Evolutionary conservation across 1,140 invertebrate genomes (phyloP).

Genomic region (Procambarus clarkii): DNA sequence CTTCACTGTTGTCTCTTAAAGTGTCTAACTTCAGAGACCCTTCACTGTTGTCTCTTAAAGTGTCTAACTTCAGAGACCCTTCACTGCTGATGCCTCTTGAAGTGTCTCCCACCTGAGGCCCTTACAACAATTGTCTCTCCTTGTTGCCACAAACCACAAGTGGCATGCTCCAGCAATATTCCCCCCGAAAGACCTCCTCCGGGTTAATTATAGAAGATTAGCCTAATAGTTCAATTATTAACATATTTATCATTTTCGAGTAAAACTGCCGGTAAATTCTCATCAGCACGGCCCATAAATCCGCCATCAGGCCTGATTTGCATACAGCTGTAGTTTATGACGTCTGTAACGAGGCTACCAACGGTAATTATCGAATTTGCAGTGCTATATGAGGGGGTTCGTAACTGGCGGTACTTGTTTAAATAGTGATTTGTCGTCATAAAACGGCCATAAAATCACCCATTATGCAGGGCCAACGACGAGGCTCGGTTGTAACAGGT

Average conservation of each 20-base stretch:
- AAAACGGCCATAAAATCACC: constrained; percentile 41
- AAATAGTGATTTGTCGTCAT: constrained; percentile 47
- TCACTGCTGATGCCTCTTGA: no score
- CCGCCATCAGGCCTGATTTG: constrained; percentile 24
- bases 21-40: no score
- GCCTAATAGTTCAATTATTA: constrained; percentile 37
- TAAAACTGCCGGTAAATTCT: constrained; percentile 35
- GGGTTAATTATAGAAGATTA: neutral
- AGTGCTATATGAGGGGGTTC: constrained; percentile 27
- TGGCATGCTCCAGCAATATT: no score
- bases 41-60: no score
- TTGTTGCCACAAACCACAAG: no score
- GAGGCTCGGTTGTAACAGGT: neutral
- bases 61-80: no score
- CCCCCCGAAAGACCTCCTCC: neutral
- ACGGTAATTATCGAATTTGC: constrained; percentile 38
- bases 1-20: no score
- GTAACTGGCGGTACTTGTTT: constrained; percentile 30
- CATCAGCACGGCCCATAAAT: constrained; percentile 19
- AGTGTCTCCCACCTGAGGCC: no score
- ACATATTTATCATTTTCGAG: constrained; percentile 46
- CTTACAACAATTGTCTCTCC: no score
- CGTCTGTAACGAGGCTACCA: neutral
- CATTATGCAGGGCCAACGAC: constrained; percentile 28
- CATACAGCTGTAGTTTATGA: constrained; percentile 15